A percentile compares a stretch with the other conserved stretches of the same genome.
These are phyloP conservation scores for Patella ulyssiponensis DNA, from an alignment of 2,888 invertebrate species.

Conservation along the genomic window DNA sequence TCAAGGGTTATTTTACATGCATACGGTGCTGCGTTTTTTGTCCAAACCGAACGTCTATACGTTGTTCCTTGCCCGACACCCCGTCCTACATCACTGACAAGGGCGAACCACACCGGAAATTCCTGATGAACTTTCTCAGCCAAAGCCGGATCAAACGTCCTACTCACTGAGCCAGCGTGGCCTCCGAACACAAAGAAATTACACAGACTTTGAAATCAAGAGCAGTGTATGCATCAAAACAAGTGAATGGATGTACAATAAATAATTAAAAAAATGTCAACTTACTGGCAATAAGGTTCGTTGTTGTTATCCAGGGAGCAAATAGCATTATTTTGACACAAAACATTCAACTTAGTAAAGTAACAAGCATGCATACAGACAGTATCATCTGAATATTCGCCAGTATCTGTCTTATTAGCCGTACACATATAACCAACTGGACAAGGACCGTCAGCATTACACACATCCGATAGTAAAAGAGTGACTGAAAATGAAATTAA, in stretches of 20 bases:
- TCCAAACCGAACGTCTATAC: no score
- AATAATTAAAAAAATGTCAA: background rate
- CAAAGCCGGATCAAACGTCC: no score
- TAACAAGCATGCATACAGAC: background rate
- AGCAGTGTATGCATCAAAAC: no score
- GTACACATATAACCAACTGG: background rate
- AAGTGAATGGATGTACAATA: background rate
- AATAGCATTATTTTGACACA: background rate
- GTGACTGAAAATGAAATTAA: background rate
- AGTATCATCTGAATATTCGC: background rate
- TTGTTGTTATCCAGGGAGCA: background rate
- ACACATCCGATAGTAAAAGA: background rate
- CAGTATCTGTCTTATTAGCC: background rate
- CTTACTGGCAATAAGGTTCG: constrained; percentile 7
- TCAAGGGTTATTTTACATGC: no score
- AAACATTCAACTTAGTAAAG: background rate
- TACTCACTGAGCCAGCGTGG: no score
- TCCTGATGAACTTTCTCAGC: no score
- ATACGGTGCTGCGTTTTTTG: no score
- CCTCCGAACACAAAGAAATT: no score
- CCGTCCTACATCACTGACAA: no score
- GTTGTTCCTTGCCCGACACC: no score
- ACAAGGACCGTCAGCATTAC: background rate
- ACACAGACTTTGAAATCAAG: no score
- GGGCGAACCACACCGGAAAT: no score